A percentile compares a stretch with the other conserved stretches of the same genome.
Evolutionary conservation across 1,140 invertebrate genomes (phyloP).

Genomic region (Amphibalanus amphitrite): DNA sequence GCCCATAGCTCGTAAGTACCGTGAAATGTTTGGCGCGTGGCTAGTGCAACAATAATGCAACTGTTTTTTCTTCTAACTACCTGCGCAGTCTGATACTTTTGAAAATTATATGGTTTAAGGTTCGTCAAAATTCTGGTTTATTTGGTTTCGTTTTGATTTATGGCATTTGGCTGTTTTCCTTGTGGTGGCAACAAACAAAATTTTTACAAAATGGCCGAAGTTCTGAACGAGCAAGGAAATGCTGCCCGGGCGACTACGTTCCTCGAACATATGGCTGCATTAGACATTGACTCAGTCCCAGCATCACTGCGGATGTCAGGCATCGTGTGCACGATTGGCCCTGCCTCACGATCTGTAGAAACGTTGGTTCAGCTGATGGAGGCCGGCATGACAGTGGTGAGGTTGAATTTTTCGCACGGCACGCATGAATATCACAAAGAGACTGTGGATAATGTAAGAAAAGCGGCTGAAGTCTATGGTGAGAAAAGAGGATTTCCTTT

Average conservation of each 20-base stretch:
- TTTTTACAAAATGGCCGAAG: not conserved
- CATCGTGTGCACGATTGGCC: constrained; percentile 97
- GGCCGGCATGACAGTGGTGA: constrained; percentile 94
- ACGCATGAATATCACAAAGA: constrained; percentile 86
- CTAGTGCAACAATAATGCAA: not conserved
- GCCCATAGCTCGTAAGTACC: too few relatives aligned
- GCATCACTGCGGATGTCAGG: constrained; percentile 73
- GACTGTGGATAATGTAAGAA: constrained; percentile 72
- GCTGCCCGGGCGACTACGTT: constrained; percentile 17
- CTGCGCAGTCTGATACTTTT: not conserved
- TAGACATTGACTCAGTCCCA: constrained; percentile 79
- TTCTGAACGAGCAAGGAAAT: constrained; percentile 14
- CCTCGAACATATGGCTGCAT: constrained; percentile 18
- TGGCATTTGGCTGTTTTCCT: constrained; percentile 1
- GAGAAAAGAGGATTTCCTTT: constrained; percentile 51
- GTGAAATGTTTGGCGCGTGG: not conserved
- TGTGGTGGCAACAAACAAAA: not conserved
- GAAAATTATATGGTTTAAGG: not conserved
- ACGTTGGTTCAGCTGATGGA: constrained; percentile 91
- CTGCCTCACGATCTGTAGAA: constrained; percentile 63
- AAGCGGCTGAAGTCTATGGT: constrained; percentile 62
- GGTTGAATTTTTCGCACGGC: constrained; percentile 96
- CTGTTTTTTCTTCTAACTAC: not conserved
- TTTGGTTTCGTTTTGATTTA: not conserved
- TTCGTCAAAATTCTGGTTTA: not conserved